Conservation (phyloP, 2,888 invertebrate genomes). For the Acrocyrtus sp. region DNA sequence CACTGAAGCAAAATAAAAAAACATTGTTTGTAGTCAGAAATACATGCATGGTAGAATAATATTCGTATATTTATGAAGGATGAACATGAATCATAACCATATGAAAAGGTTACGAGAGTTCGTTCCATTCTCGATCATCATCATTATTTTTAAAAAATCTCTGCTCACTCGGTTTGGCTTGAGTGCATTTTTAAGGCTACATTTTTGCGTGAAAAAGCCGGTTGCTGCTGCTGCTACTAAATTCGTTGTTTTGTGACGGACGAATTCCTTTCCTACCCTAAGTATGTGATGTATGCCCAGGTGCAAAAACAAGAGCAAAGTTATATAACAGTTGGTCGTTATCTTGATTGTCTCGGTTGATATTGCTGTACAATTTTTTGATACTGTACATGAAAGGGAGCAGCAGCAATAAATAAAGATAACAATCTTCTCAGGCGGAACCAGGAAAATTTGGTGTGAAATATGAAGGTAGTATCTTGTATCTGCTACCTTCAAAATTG, state of each 20-base stretch:
- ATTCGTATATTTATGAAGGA: not conserved
- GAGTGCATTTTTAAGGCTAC: not conserved
- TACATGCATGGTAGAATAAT: not conserved
- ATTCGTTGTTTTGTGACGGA: not conserved
- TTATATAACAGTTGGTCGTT: not conserved
- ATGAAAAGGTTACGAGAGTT: conserved; percentile 43
- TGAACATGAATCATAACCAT: conserved; percentile 19
- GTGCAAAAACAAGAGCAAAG: conserved; percentile 18
- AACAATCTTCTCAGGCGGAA: conserved; percentile 19
- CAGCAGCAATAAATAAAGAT: not conserved
- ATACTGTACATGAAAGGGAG: not conserved
- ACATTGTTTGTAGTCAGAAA: no score
- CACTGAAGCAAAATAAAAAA: not conserved
- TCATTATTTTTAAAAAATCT: not conserved
- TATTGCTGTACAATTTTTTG: not conserved
- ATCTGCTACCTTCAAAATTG: not conserved
- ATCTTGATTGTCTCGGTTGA: not conserved
- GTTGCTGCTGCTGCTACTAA: not conserved
- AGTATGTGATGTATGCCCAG: not conserved
- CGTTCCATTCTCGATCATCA: conserved; percentile 22
- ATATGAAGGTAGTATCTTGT: not conserved
- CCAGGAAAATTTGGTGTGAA: not conserved
- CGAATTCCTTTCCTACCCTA: not conserved
- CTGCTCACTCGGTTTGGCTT: conserved; percentile 7
- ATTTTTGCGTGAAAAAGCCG: conserved; percentile 1